These are phyloP conservation scores for Brachyhypopomus gauderio DNA, from an alignment of 2,113 vertebrate species.

Conservation along the genomic window DNA sequence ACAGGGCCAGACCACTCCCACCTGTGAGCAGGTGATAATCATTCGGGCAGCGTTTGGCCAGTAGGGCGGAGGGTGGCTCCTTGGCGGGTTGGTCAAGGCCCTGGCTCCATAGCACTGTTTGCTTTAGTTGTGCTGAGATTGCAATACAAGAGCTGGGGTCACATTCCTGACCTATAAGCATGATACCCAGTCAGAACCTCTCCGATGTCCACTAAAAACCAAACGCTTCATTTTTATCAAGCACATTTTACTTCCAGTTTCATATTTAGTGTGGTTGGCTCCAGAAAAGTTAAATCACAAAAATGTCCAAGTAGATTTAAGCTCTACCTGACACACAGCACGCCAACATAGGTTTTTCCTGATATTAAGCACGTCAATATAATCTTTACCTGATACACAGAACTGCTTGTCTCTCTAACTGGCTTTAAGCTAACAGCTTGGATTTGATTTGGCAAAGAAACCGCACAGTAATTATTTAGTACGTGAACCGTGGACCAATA, in stretches of 20 bases:
- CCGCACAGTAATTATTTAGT: neutral
- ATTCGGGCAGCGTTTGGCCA: neutral
- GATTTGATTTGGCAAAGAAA: slow-evolving; percentile 8
- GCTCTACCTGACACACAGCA: too few species aligned
- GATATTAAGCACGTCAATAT: too few species aligned
- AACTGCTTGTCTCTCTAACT: neutral
- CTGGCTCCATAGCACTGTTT: slow-evolving; percentile 9
- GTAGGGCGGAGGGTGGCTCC: neutral
- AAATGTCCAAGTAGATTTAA: too few species aligned
- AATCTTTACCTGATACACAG: neutral
- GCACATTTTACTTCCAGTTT: neutral
- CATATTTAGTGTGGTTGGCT: too few species aligned
- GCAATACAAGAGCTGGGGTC: neutral
- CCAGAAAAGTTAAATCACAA: too few species aligned
- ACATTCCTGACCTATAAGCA: neutral
- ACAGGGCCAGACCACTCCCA: too few species aligned
- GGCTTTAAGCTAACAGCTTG: neutral
- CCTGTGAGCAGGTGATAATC: too few species aligned
- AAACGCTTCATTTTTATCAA: too few species aligned
- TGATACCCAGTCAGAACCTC: neutral
- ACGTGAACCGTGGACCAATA: neutral
- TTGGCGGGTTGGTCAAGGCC: slow-evolving; percentile 14
- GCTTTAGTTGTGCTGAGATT: slow-evolving; percentile 17
- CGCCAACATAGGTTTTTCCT: too few species aligned
- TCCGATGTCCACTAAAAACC: neutral